Evolutionary conservation across 30 jellyfish, hydroid and myxozoan genomes (phyloP), one percentile per base, ranked within the genome.

Genomic region (Chrysaora quinquecirrha): DNA sequence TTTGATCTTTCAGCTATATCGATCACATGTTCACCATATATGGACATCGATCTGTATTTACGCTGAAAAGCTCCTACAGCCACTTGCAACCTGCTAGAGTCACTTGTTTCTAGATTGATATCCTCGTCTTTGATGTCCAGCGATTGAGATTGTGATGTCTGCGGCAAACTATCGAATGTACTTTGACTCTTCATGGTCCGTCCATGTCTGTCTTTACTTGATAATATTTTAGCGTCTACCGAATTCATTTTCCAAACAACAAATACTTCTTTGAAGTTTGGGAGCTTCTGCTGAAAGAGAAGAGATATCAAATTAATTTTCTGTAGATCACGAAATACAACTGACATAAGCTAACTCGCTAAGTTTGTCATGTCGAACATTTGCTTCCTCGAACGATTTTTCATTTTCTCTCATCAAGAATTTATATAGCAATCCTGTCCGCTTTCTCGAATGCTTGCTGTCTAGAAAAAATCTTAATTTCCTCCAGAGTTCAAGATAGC

Each of bases 31-130:
- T 86, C 96, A 9, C 96, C 96, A 28, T 86, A 86, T 0, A 86
- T 77, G 2, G 96, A 86, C 96, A 86, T 86, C 1, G 96, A 86
- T 7, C 96, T 49, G 69, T 86, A 86, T 35, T 86, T 86, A 9
- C 87, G 87, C 64, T 86, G 96, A 58, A 86, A 75, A 0, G 90
- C 96, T 10, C 86, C 96, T 0, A 77, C 96, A 1, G 96, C 96
- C 22, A 76, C 62, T 27, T 75, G 89, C 50, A 86, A 58, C 35
- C 90, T 82, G 64, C 80, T 80, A 18, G 90, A 66, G 21, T 80
- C 90, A 34, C 70, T 50, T 32, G 84, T 33, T 28, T 80, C 90
- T 0, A 80, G 30, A 23, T 79, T 75, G 30, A 80, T 28, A 25
- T 80, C 90, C 1, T 80, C 90, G 22, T 80, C 90, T 33, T 80